phyloP scores from a whole-genome alignment of 1,140 invertebrate species.

The Meloidogyne floridensis region DNA sequence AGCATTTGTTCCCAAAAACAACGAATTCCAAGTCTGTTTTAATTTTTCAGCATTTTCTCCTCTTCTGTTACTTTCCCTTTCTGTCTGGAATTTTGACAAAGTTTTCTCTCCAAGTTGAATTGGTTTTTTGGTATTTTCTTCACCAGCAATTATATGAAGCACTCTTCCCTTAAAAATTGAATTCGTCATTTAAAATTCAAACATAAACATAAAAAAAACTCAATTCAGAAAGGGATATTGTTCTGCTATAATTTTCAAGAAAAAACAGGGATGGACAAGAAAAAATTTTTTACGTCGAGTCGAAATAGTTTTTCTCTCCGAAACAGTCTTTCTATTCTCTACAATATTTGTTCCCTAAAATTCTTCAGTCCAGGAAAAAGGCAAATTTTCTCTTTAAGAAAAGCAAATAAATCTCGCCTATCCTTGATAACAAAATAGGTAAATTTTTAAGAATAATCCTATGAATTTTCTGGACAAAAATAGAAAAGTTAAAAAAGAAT shows the following conservation, averaged over 20 bases:
- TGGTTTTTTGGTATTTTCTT: slow-evolving; percentile 73
- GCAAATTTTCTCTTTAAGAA: too few relatives aligned
- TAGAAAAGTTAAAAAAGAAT: background rate
- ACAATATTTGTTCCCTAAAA: too few relatives aligned
- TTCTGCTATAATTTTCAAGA: background rate
- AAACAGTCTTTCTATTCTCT: too few relatives aligned
- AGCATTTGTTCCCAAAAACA: slow-evolving; percentile 90
- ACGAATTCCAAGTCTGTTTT: slow-evolving; percentile 88
- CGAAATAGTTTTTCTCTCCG: too few relatives aligned
- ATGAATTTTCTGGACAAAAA: too few relatives aligned
- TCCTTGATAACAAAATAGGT: too few relatives aligned
- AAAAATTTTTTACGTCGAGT: too few relatives aligned
- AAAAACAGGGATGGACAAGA: background rate
- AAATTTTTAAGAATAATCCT: too few relatives aligned
- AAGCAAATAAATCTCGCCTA: too few relatives aligned
- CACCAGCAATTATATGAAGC: slow-evolving; percentile 87
- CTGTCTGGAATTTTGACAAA: slow-evolving; percentile 75
- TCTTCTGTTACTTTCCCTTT: slow-evolving; percentile 81
- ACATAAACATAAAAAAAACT: too few relatives aligned
- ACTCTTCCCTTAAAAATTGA: slow-evolving; percentile 75
- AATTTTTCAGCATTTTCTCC: slow-evolving; percentile 68
- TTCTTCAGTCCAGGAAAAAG: too few relatives aligned
- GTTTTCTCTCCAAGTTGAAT: slow-evolving; percentile 68
- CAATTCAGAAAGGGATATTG: too few relatives aligned
- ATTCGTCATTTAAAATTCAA: background rate